Percentiles rank a stretch among this genome's conserved stretches.
These are phyloP conservation scores for Leptogaster cylindrica DNA, from an alignment of 2,888 invertebrate species.

Conservation along the genomic window DNA sequence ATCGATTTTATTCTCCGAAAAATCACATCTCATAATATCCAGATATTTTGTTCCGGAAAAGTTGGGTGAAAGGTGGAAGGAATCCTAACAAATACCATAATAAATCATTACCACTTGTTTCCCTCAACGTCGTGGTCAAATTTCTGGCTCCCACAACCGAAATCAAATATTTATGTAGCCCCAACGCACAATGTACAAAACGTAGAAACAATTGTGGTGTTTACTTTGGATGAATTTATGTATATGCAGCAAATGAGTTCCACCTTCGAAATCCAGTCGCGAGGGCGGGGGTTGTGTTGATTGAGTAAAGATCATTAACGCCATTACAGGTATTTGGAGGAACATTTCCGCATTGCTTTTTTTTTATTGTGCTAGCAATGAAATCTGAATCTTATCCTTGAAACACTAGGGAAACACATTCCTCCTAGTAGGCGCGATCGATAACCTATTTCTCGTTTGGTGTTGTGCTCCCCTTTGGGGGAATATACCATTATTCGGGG, in stretches of 20 bases:
- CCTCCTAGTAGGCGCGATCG: slow-evolving; percentile 16
- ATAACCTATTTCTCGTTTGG: slow-evolving; percentile 23
- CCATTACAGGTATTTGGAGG: slow-evolving; percentile 27
- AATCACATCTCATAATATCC: no score
- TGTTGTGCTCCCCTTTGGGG: background rate
- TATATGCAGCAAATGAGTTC: background rate
- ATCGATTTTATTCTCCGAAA: slow-evolving; percentile 35
- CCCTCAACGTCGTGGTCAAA: slow-evolving; percentile 14
- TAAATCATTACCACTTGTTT: slow-evolving; percentile 25
- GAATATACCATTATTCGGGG: background rate
- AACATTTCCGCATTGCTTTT: slow-evolving; percentile 24
- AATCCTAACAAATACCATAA: background rate
- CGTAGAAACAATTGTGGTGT: no score
- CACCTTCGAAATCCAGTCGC: no score
- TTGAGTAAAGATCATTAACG: slow-evolving; percentile 31
- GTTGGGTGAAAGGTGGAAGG: background rate
- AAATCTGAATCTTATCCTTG: slow-evolving; percentile 16
- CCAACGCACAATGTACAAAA: no score
- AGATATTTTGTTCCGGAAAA: no score
- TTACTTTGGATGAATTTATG: slow-evolving; percentile 13
- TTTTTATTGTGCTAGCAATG: slow-evolving; percentile 12
- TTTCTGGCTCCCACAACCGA: slow-evolving; percentile 20
- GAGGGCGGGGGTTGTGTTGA: slow-evolving; percentile 3
- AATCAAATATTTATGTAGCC: slow-evolving; percentile 22
- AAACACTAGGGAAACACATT: background rate